These are phyloP conservation scores for Polydesmus complanatus DNA, from an alignment of 2,888 invertebrate genomes.

Conservation along the genomic window DNA sequence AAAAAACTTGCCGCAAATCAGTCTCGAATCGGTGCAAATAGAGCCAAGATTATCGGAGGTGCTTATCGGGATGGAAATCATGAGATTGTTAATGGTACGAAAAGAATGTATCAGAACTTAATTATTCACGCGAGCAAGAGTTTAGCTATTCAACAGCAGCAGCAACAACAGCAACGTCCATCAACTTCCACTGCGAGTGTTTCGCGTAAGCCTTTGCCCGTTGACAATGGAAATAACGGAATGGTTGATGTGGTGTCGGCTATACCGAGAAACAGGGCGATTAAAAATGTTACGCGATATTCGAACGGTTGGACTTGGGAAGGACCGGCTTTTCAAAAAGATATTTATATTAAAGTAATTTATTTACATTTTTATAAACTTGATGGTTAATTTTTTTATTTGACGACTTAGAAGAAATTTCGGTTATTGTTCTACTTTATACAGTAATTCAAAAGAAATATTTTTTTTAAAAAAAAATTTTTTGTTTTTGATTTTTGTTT, in stretches of 20 bases:
- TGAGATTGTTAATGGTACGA: background rate
- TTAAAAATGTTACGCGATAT: constrained; percentile 39
- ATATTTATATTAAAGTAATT: constrained; percentile 72
- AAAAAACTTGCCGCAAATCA: background rate
- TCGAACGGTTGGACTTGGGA: constrained; percentile 89
- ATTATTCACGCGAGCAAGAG: background rate
- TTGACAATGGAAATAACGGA: background rate
- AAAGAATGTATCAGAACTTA: background rate
- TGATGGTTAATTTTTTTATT: background rate
- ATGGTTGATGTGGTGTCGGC: background rate
- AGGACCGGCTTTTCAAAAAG: constrained; percentile 64
- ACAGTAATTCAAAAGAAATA: background rate
- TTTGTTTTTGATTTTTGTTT: constrained; percentile 24
- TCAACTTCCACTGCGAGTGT: background rate
- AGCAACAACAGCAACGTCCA: background rate
- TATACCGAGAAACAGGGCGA: background rate
- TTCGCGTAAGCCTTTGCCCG: background rate
- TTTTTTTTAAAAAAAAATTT: background rate
- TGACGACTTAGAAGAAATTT: background rate
- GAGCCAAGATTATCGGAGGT: too few relatives aligned
- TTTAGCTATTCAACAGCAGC: background rate
- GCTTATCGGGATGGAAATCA: too few relatives aligned
- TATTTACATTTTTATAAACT: background rate
- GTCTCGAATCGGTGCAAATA: too few relatives aligned
- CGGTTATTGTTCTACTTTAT: background rate